A percentile compares a stretch with the other conserved stretches of the same genome.
These are phyloP conservation scores for Peucedramus taeniatus DNA, from an alignment of 2,113 vertebrate genomes.

Conservation along the genomic window DNA sequence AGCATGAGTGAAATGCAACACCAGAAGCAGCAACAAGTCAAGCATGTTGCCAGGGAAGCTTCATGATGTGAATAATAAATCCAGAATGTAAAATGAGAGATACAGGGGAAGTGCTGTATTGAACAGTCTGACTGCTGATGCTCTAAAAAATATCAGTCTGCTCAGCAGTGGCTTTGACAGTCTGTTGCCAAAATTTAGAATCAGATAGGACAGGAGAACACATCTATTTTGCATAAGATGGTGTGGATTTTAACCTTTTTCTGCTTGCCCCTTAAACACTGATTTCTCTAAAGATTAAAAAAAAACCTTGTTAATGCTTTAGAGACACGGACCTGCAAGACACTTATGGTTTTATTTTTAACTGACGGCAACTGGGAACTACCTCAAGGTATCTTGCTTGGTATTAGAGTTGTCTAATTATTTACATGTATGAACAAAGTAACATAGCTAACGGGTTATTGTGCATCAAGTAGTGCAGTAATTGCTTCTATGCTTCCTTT, in stretches of 20 bases:
- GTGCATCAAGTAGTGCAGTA: neutral
- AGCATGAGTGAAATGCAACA: neutral
- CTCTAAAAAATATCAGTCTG: neutral
- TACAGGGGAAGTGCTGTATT: neutral
- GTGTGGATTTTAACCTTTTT: neutral
- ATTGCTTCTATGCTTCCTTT: neutral
- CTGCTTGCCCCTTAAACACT: neutral
- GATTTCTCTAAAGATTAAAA: neutral
- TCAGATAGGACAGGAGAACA: neutral
- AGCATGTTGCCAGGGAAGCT: neutral
- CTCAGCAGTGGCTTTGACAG: neutral
- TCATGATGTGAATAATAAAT: slow-evolving; percentile 21
- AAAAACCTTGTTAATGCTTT: neutral
- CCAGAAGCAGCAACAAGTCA: neutral
- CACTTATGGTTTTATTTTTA: neutral
- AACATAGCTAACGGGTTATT: neutral
- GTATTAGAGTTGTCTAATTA: neutral
- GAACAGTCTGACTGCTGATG: neutral
- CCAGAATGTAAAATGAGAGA: neutral
- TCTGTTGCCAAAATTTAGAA: neutral
- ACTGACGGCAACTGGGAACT: neutral
- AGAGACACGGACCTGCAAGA: neutral
- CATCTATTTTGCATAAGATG: neutral
- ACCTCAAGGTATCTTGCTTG: neutral
- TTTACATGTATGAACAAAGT: neutral